Base-by-base conservation (phyloP, 2,113 vertebrate species). In the Aldabrachelys gigantea region DNA sequence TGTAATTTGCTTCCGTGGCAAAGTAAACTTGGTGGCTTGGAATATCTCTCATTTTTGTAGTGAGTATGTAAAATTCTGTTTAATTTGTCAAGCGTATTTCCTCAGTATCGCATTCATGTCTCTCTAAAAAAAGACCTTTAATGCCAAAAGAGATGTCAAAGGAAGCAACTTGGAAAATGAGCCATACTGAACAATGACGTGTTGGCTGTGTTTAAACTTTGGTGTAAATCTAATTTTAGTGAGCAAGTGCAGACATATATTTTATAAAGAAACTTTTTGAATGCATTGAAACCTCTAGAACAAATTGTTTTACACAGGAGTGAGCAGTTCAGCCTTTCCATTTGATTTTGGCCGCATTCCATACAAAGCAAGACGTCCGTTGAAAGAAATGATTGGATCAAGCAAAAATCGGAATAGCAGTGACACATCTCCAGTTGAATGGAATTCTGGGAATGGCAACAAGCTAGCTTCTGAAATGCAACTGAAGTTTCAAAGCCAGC, bases 311-410 rank as follows among this genome's bases (percentile, higher is more conserved):
- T 76, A 44, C 38, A 50, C 85, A 98, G 98, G 98, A 86, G 65
- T 95, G 41, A 96, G 98, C 16, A 98, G 98, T 87, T 98, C 99
- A 14, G 98, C 99, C 12, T 99, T 99, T 95, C 95, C 98, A 6
- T 99, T 99, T 24, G 99, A 99, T 94, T 99, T 99, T 93, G 98
- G 97, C 81, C 99, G 99, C 41, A 98, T 97, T 84, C 94, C 99
- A 1, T 95, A 98, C 9, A 99, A 98, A 93, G 89, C 98, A 8
- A 99, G 97, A 89, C 98, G 98, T 85, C 99, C 99, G 0, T 95
- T 99, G 17, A 98, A 97, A 54, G 99, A 99, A 82, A 95, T 98
- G 94, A 98, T 98, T 89, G 98, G 97, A 50, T 95, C 98, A 0
- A 98, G 97, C 96, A 99, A 95, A 97, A 97, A 87, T 9, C 98